Conservation (phyloP, 2,113 vertebrate species). For the Aphelocoma coerulescens region DNA sequence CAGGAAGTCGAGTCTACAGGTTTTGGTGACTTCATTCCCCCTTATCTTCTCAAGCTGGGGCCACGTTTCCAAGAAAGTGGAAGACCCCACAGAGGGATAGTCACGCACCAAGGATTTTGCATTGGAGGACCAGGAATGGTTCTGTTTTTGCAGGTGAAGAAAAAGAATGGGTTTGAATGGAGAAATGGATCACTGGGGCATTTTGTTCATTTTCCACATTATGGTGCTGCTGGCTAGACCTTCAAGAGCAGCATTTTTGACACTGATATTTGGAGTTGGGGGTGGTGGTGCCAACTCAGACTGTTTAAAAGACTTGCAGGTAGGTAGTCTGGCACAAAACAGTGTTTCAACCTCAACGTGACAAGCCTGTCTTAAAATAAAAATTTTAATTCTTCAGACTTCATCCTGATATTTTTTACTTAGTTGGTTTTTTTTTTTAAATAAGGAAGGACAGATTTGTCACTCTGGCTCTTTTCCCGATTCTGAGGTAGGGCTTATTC, state of each 20-base stretch:
- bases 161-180: neutral
- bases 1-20: neutral
- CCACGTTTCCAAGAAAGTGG: fast-evolving
- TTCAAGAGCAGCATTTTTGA: neutral
- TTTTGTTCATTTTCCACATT: neutral
- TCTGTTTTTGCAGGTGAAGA: neutral
- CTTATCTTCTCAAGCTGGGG: neutral
- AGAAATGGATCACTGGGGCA: fast-evolving
- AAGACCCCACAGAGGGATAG: neutral
- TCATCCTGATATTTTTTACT: neutral
- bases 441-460: neutral
- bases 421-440: neutral
- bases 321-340: neutral
- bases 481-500: neutral
- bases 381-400: neutral
- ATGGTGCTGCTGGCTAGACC: neutral
- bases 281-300: neutral
- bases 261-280: neutral
- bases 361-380: neutral
- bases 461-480: neutral
- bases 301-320: neutral
- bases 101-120: fast-evolving
- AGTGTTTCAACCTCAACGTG: neutral
- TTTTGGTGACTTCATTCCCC: neutral
- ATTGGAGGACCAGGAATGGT: neutral